A percentile compares a stretch with the other conserved stretches of the same genome.
phyloP scores from a whole-genome alignment of 2,113 vertebrate species.

The Chionodraco myersi region DNA sequence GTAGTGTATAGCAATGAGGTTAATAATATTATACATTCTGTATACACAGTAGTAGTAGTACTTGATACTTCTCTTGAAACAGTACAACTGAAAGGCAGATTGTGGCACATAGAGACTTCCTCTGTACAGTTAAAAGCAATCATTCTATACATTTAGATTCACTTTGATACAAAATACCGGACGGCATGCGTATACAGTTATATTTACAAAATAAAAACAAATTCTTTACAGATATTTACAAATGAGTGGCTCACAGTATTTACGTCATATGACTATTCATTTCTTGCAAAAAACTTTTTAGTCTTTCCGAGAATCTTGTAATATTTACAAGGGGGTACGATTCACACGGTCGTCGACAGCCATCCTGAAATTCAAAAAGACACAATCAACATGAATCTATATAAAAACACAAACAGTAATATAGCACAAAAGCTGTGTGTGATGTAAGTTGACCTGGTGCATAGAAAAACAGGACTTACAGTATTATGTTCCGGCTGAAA shows the following conservation, averaged over 20 bases:
- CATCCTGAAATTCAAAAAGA: conserved; percentile 59
- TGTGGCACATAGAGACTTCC: neutral
- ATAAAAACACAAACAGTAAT: neutral
- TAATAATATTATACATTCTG: conserved; percentile 1
- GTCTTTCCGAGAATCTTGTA: conserved; percentile 56
- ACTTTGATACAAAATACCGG: conserved; percentile 9
- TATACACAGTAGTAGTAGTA: neutral
- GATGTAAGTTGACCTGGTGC: too few species aligned
- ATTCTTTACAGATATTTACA: conserved; percentile 56
- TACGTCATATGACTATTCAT: conserved; percentile 8
- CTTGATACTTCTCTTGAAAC: neutral
- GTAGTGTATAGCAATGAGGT: conserved; percentile 27
- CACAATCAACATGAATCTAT: conserved; percentile 9
- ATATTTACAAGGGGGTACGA: conserved; percentile 46
- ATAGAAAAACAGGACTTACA: too few species aligned
- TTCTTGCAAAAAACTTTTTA: conserved; percentile 57
- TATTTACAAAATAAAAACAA: conserved; percentile 34
- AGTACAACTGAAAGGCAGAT: neutral
- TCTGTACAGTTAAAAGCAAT: conserved; percentile 1
- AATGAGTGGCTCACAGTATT: conserved; percentile 38
- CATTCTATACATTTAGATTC: conserved; percentile 1
- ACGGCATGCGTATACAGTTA: neutral
- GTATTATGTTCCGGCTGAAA: too few species aligned
- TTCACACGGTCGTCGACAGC: conserved; percentile 76
- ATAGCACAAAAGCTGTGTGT: neutral